Conservation (phyloP, 1,140 invertebrate genomes). For the Megathymus violae region DNA sequence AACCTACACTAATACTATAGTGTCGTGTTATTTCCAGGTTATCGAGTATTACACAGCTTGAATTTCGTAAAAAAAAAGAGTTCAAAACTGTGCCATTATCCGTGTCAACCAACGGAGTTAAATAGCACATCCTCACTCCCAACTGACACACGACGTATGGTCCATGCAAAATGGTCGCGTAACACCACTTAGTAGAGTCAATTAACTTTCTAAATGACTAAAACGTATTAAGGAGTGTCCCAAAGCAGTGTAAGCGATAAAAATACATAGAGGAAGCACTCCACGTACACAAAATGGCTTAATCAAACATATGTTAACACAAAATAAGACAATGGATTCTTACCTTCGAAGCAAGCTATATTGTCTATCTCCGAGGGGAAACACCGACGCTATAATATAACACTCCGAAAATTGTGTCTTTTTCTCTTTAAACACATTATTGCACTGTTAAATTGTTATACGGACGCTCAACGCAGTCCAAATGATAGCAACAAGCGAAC, state of each 20-base stretch:
- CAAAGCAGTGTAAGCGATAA: constrained; percentile 10
- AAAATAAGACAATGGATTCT: constrained; percentile 57
- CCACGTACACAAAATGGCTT: constrained; percentile 37
- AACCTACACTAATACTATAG: neutral
- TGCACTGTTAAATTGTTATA: constrained; percentile 70
- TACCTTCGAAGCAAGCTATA: constrained; percentile 71
- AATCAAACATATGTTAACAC: constrained; percentile 65
- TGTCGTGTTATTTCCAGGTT: neutral
- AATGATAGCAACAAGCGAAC: constrained; percentile 49
- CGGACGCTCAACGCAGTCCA: constrained; percentile 70
- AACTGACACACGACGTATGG: constrained; percentile 5
- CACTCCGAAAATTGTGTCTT: constrained; percentile 77
- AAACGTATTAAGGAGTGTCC: constrained; percentile 3
- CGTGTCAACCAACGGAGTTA: neutral
- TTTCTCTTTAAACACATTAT: constrained; percentile 82
- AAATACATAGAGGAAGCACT: constrained; percentile 24
- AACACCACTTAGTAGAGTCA: constrained; percentile 39
- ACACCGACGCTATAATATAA: constrained; percentile 81
- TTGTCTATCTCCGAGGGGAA: constrained; percentile 63
- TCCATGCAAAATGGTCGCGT: constrained; percentile 43
- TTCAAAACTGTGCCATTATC: constrained; percentile 5
- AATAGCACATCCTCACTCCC: constrained; percentile 4
- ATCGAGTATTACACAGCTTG: neutral
- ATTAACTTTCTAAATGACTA: constrained; percentile 59
- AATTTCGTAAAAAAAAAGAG: constrained; percentile 4